Evolutionary conservation across 2,797 vertebrate genomes (phyloP).

Genomic region (Rhinogobio ventralis): DNA sequence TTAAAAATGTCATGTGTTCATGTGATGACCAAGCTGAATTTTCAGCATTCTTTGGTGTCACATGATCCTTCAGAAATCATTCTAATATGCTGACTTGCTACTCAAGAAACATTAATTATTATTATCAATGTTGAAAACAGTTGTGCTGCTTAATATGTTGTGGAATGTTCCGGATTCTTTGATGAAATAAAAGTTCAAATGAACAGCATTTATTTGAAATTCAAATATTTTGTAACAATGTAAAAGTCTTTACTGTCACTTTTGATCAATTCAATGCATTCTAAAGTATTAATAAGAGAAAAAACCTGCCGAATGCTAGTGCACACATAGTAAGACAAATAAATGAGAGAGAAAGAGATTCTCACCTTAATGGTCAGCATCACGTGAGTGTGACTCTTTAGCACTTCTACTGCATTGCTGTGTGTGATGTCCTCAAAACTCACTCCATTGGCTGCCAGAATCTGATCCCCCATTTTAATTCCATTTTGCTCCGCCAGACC

Average conservation of each 20-base stretch:
- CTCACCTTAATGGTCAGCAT: constrained; percentile 96
- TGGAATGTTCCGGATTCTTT: background rate
- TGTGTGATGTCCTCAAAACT: constrained; percentile 96
- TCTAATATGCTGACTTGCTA: background rate
- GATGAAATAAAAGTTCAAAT: background rate
- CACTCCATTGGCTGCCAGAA: constrained; percentile 95
- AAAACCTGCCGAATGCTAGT: background rate
- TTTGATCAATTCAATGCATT: background rate
- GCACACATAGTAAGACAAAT: background rate
- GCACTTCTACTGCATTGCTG: constrained; percentile 94
- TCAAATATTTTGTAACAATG: background rate
- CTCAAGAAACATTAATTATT: background rate
- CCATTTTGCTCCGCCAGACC: constrained; percentile 93
- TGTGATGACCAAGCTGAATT: background rate
- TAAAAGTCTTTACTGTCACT: background rate
- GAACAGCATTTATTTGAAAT: background rate
- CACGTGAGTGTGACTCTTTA: constrained; percentile 95
- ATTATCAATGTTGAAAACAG: background rate
- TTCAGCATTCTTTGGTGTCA: background rate
- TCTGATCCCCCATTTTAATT: constrained; percentile 97
- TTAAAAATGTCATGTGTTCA: background rate
- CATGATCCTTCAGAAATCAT: background rate
- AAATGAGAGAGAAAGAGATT: background rate
- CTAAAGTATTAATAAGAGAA: background rate
- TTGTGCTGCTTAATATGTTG: background rate